A percentile compares a stretch with the other conserved stretches of the same genome.
Evolutionary conservation across 2,113 vertebrate species (phyloP).

Genomic region (Lynx canadensis): DNA sequence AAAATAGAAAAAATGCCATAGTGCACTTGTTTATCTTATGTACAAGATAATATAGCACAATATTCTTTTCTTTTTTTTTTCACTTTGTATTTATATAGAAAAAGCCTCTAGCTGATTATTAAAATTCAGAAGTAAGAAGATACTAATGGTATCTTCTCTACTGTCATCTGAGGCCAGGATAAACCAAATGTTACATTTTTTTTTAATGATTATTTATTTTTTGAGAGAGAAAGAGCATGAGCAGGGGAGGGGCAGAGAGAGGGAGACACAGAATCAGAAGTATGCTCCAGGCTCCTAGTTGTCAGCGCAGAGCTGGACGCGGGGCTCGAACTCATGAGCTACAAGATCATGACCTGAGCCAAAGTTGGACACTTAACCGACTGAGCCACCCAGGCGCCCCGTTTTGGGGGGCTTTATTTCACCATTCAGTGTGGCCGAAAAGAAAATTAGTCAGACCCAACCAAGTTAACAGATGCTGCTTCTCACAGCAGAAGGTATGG

Average conservation of each 20-base stretch:
- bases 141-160: background rate
- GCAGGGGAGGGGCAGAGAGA: no score
- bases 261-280: no score
- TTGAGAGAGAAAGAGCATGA: no score
- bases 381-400: no score
- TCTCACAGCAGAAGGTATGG: slow-evolving; percentile 34
- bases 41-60: background rate
- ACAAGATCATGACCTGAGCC: no score
- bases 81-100: background rate
- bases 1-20: background rate
- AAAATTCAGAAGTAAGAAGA: background rate
- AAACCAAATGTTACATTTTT: background rate
- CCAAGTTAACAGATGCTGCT: slow-evolving; percentile 8
- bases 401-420: background rate
- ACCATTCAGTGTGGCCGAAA: background rate
- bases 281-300: no score
- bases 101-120: background rate
- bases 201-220: no score
- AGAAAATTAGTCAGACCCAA: background rate
- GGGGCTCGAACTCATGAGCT: no score
- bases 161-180: background rate
- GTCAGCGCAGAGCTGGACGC: no score
- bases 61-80: background rate
- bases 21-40: background rate
- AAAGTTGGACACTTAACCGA: no score